A percentile compares a stretch with the other conserved stretches of the same genome.
Evolutionary conservation across 2,113 vertebrate species (phyloP).

Genomic region (Passer montanus): DNA sequence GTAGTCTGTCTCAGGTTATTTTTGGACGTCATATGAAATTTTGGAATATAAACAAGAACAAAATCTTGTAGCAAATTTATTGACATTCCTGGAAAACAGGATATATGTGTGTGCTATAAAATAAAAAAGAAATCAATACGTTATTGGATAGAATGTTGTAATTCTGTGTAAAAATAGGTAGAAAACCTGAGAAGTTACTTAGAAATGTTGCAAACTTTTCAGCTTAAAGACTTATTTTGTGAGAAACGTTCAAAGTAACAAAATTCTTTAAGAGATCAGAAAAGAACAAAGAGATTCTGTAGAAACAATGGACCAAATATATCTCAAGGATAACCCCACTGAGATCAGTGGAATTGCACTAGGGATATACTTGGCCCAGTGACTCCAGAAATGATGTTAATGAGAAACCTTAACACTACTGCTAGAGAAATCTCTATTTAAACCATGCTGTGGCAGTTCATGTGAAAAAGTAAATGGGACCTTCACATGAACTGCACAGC

Average conservation of each 20-base stretch:
- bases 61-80: background rate
- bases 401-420: constrained; percentile 57
- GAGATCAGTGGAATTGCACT: constrained; percentile 63
- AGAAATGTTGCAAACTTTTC: background rate
- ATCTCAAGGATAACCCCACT: constrained; percentile 53
- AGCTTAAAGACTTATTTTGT: background rate
- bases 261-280: constrained; percentile 45
- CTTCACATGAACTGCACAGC: constrained; percentile 70
- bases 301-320: constrained; percentile 55
- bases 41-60: background rate
- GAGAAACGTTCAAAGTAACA: constrained; percentile 44
- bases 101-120: background rate
- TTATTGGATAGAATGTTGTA: background rate
- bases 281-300: constrained; percentile 48
- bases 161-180: background rate
- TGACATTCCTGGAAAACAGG: background rate
- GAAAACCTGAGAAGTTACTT: background rate
- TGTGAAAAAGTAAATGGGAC: constrained; percentile 72
- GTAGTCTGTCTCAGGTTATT: background rate
- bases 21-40: background rate
- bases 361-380: constrained; percentile 62
- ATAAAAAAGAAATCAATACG: background rate
- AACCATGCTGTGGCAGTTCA: constrained; percentile 70
- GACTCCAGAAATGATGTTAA: constrained; percentile 68
- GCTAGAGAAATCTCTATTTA: constrained; percentile 69